phyloP scores from a whole-genome alignment of 2,888 invertebrate genomes.

The Pachycephus smyrnensis region DNA sequence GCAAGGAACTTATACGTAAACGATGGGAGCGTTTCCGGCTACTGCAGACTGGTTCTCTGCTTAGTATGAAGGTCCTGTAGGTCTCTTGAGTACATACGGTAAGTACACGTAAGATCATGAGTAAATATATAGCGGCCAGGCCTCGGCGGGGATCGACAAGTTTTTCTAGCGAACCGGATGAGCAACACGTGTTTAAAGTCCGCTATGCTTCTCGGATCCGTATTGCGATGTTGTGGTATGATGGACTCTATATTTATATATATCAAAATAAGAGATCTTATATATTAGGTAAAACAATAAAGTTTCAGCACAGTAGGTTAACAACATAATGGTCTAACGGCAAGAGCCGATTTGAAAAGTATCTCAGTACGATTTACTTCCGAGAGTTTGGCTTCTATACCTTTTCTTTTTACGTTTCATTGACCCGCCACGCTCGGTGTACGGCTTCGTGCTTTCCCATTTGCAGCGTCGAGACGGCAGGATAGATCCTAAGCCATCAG shows the following conservation, averaged over 20 bases:
- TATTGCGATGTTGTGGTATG: slow-evolving; percentile 15
- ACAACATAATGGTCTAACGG: slow-evolving; percentile 2
- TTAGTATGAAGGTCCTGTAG: background rate
- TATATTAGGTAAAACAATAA: background rate
- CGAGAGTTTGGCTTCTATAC: slow-evolving; percentile 31
- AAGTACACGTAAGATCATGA: too few relatives aligned
- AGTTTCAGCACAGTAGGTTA: background rate
- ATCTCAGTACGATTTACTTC: slow-evolving; percentile 32
- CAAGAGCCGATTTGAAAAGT: slow-evolving; percentile 12
- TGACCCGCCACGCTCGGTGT: slow-evolving; percentile 35
- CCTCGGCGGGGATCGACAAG: slow-evolving; percentile 10
- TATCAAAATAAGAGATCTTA: background rate
- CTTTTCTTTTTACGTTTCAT: slow-evolving; percentile 38
- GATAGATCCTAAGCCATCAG: background rate
- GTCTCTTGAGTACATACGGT: background rate
- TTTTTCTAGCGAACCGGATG: slow-evolving; percentile 38
- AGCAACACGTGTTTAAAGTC: slow-evolving; percentile 39
- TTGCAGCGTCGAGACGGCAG: background rate
- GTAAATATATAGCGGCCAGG: too few relatives aligned
- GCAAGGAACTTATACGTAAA: background rate
- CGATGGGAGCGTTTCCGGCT: background rate
- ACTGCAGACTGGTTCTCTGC: background rate
- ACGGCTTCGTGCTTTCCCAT: slow-evolving; percentile 40
- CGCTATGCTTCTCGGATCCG: slow-evolving; percentile 18
- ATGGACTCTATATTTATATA: background rate